Evolutionary conservation across 2,888 invertebrate genomes (phyloP).

Genomic region (Ypsolopha scabrella): DNA sequence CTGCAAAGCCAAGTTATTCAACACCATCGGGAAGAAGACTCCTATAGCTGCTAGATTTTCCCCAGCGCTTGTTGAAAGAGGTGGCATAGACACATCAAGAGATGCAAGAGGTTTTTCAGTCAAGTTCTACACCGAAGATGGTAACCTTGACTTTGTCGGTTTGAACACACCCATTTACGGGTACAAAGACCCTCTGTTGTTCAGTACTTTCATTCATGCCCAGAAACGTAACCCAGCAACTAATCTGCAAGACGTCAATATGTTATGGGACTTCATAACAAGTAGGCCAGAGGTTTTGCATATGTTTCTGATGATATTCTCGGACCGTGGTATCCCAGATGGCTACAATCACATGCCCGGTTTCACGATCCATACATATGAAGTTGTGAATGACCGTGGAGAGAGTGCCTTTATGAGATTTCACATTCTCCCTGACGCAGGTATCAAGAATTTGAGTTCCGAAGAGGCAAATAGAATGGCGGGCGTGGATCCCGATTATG

Average conservation of each 20-base stretch:
- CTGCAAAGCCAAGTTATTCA: conserved; percentile 80
- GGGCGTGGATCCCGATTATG: conserved; percentile 87
- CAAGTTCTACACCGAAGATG: conserved; percentile 91
- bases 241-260: conserved; percentile 85
- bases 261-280: conserved; percentile 93
- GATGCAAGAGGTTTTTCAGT: conserved; percentile 91
- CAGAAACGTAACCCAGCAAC: conserved; percentile 93
- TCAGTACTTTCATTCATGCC: conserved; percentile 92
- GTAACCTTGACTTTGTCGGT: conserved; percentile 91
- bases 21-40: conserved; percentile 78
- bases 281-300: conserved; percentile 88
- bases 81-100: conserved; percentile 86
- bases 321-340: conserved; percentile 90
- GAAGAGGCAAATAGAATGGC: conserved; percentile 75
- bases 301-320: conserved; percentile 83
- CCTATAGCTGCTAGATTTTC: conserved; percentile 84
- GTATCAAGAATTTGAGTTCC: conserved; percentile 79
- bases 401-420: conserved; percentile 85
- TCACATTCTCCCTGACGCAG: conserved; percentile 89
- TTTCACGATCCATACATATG: conserved; percentile 91
- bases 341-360: conserved; percentile 93
- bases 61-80: conserved; percentile 84
- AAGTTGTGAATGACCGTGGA: conserved; percentile 80
- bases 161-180: conserved; percentile 91
- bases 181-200: conserved; percentile 86